These are phyloP conservation scores for Protophormia terraenovae DNA, from an alignment of 2,888 invertebrate genomes.

Conservation along the genomic window DNA sequence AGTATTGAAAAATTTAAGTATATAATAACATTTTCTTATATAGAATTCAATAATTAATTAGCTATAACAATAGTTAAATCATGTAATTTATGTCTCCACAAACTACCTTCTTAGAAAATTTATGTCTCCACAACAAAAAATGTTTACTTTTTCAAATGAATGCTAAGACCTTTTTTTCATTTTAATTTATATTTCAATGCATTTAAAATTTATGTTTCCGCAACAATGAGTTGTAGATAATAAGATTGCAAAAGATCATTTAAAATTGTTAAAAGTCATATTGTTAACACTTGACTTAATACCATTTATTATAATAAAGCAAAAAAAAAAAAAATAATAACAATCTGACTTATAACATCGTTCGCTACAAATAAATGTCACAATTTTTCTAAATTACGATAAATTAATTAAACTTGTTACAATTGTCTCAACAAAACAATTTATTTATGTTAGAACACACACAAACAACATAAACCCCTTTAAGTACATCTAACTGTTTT, in stretches of 20 bases:
- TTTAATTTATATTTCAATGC: neutral
- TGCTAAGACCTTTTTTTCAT: neutral
- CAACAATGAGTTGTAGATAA: neutral
- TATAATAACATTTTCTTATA: no score
- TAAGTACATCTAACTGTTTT: neutral
- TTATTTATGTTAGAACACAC: neutral
- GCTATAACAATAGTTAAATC: no score
- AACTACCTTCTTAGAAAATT: neutral
- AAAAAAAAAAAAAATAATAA: neutral
- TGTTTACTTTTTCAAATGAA: neutral
- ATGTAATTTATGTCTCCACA: neutral
- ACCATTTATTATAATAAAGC: neutral
- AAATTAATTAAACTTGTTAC: slow-evolving; percentile 69
- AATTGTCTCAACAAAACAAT: slow-evolving; percentile 58
- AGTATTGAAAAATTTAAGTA: no score
- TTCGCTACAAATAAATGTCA: slow-evolving; percentile 57
- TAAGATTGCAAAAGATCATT: slow-evolving; percentile 14
- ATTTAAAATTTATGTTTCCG: slow-evolving; percentile 41
- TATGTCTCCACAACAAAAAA: neutral
- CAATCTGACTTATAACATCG: neutral
- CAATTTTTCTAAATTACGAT: slow-evolving; percentile 64
- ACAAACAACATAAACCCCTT: neutral
- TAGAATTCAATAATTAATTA: no score
- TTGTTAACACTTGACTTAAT: slow-evolving; percentile 61
- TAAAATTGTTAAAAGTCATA: neutral